Percentiles rank a stretch among this genome's conserved stretches.
phyloP scores from a whole-genome alignment of 2,888 invertebrate genomes.

The Platypus cylindrus region DNA sequence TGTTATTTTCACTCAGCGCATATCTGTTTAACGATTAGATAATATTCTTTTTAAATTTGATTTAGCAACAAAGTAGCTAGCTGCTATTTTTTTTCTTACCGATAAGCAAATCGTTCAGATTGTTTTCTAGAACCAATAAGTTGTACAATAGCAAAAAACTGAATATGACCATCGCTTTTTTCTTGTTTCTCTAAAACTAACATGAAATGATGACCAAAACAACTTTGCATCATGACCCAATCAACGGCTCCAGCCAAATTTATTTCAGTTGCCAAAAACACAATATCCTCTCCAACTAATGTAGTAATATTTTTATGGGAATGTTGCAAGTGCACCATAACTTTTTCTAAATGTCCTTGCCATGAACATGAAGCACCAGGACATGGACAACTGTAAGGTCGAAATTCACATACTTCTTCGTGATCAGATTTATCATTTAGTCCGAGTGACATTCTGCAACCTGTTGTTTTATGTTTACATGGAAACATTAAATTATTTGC shows the following conservation, averaged over 20 bases:
- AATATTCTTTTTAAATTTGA: too few species aligned
- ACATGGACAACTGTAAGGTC: slow-evolving; percentile 97
- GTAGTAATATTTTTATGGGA: slow-evolving; percentile 98
- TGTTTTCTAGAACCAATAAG: slow-evolving; percentile 97
- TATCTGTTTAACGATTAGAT: too few species aligned
- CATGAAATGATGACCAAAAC: slow-evolving; percentile 99
- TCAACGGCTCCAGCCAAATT: slow-evolving; percentile 98
- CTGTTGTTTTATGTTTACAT: slow-evolving; percentile 94
- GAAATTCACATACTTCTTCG: slow-evolving; percentile 95
- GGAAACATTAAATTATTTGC: slow-evolving; percentile 98
- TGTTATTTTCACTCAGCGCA: too few species aligned
- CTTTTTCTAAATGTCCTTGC: slow-evolving; percentile 95
- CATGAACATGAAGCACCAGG: slow-evolving; percentile 99
- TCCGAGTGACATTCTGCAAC: slow-evolving; percentile 81
- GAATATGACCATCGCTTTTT: slow-evolving; percentile 92
- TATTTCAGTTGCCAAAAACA: slow-evolving; percentile 98
- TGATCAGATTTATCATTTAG: slow-evolving; percentile 98
- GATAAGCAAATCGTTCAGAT: slow-evolving; percentile 97
- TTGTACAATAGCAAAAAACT: slow-evolving; percentile 97
- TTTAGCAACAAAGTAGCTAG: too few species aligned
- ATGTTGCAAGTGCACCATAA: slow-evolving; percentile 96
- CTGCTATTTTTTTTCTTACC: too few species aligned
- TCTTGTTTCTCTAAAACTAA: slow-evolving; percentile 97
- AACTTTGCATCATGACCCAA: slow-evolving; percentile 99
- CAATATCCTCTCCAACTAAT: slow-evolving; percentile 96